These are phyloP conservation scores for Poecilia latipinna DNA, from an alignment of 2,113 vertebrate genomes.

Conservation along the genomic window DNA sequence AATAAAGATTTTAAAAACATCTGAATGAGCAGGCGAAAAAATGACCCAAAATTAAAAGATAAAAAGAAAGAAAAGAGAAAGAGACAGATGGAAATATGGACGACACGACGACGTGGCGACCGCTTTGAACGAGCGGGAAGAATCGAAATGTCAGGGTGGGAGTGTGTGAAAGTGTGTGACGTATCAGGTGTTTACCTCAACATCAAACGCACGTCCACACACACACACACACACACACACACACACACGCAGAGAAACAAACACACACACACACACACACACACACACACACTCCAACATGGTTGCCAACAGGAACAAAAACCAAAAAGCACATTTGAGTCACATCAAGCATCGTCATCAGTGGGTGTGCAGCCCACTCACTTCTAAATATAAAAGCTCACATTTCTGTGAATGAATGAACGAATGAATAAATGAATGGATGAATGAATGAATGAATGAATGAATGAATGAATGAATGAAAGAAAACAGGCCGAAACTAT, in stretches of 20 bases:
- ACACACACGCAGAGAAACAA: too few species aligned
- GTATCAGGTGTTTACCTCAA: slow-evolving; percentile 43
- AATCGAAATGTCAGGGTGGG: slow-evolving; percentile 54
- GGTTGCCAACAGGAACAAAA: too few species aligned
- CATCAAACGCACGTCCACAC: slow-evolving; percentile 18
- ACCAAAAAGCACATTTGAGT: too few species aligned
- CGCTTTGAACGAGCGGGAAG: slow-evolving; percentile 59
- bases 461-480: slow-evolving; percentile 14
- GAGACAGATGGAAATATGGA: background rate
- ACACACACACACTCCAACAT: too few species aligned
- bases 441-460: slow-evolving; percentile 6
- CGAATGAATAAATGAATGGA: background rate
- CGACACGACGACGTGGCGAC: slow-evolving; percentile 14
- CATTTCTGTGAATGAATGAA: background rate
- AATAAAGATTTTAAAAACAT: slow-evolving; percentile 38
- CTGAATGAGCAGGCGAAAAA: slow-evolving; percentile 21
- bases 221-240: too few species aligned
- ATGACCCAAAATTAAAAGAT: background rate
- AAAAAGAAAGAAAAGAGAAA: background rate
- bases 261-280: too few species aligned
- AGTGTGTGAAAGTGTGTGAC: slow-evolving; percentile 32
- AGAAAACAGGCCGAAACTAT: background rate
- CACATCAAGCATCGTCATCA: too few species aligned
- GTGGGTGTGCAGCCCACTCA: too few species aligned
- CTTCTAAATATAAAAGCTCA: too few species aligned